Evolutionary conservation across 2,113 vertebrate species (phyloP).

Genomic region (Egretta garzetta): DNA sequence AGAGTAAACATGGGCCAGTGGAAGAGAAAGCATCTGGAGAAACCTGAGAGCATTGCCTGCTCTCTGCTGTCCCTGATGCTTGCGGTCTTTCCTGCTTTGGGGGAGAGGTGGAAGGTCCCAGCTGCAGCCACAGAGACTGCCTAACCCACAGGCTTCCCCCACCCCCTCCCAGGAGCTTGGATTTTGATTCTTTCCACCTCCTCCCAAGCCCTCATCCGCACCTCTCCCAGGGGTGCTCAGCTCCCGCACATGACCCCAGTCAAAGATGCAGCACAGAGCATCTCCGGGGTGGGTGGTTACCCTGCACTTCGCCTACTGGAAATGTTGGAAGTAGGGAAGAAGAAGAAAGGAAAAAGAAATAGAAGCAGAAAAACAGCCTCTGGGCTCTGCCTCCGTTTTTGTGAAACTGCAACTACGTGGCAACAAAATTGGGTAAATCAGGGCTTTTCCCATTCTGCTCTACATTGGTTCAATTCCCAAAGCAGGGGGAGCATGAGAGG

Average conservation of each 20-base stretch:
- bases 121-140: neutral
- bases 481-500: neutral
- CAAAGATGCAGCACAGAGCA: neutral
- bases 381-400: neutral
- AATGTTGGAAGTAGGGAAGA: neutral
- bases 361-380: neutral
- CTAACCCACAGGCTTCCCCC: neutral
- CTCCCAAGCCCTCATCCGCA: neutral
- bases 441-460: neutral
- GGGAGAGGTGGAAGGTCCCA: neutral
- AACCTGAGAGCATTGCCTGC: neutral
- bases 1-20: neutral
- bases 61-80: neutral
- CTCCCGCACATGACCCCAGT: neutral
- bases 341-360: conserved; percentile 6
- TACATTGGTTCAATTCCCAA: neutral
- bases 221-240: neutral
- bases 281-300: neutral
- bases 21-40: neutral
- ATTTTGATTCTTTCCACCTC: neutral
- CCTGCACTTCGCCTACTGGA: conserved; percentile 2
- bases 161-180: neutral
- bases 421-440: neutral
- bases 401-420: neutral
- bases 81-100: neutral